Base-by-base conservation (phyloP, 2,113 vertebrate genomes). In the Alectura lathami region DNA sequence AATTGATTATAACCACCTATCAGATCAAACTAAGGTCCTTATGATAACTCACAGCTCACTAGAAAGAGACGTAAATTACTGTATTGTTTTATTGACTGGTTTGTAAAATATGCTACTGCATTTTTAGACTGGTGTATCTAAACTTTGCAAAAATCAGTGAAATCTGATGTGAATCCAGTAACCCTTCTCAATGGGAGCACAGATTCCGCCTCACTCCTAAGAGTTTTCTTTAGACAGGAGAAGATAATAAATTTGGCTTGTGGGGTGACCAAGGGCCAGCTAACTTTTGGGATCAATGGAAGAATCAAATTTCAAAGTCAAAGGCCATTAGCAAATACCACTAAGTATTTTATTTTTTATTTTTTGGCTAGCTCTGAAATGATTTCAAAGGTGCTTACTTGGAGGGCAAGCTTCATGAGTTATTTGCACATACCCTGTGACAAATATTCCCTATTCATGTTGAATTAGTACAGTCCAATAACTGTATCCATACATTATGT, bases 241-340 rank as follows among this genome's bases (percentile, higher is more conserved):
- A 59, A 73, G 42, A 68, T 22, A 86, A 56, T 78, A 91, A 86
- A 95, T 96, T 76, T 86, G 45, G 54, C 70, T 81, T 76, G 26
- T 14, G 83, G 66, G 32, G 24, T 88, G 72, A 95, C 78, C 82
- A 64, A 77, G 15, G 92, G 84, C 78, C 66, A 94, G 24, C 16
- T 72, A 72, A 64, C 53, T 86, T 93, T 86, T 53, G 32, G 63
- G 45, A 91, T 91, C 82, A 89, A 69, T 85, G 45, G 53, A 83
- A 87, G 50, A 94, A 85, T 67, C 70, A 73, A 93, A 42, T 94
- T 94, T 89, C 20, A 62, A 88, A 88, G 53, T 63, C 50, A 92
- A 94, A 38, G 53, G 34, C 32, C 64, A 38, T 77, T 15, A 62
- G 8, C 21, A 79, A 80, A 79, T 57, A 54, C 17, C n/a, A 72